These are phyloP conservation scores for Acanthosoma haemorrhoidale DNA, from an alignment of 2,888 invertebrate genomes.

Conservation along the genomic window DNA sequence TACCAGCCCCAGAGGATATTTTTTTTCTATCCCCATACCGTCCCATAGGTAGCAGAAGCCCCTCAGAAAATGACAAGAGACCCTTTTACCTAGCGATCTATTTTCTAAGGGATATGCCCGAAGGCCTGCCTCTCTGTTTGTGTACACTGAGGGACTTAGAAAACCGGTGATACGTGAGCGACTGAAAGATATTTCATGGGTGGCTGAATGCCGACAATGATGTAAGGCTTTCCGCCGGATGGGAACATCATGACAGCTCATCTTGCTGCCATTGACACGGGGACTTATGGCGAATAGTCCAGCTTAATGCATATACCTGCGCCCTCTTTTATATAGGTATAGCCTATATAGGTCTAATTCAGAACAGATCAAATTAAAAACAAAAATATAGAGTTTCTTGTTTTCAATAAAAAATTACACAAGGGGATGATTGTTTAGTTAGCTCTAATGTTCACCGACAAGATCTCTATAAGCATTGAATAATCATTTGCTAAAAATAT, in stretches of 20 bases:
- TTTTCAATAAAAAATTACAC: no score
- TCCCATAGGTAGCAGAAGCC: background rate
- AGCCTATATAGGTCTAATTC: no score
- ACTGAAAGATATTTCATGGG: slow-evolving; percentile 10
- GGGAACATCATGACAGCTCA: background rate
- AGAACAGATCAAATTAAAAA: no score
- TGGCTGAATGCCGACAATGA: background rate
- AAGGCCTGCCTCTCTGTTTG: background rate
- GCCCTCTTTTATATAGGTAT: background rate
- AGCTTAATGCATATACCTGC: slow-evolving; percentile 15
- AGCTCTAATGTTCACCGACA: no score
- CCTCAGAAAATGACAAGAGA: slow-evolving; percentile 13
- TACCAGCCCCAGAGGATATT: background rate
- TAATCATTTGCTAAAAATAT: no score
- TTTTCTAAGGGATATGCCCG: slow-evolving; percentile 12
- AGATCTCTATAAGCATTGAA: no score
- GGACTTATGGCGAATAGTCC: background rate
- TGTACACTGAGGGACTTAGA: background rate
- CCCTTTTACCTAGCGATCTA: slow-evolving; percentile 12
- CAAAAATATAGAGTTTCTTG: no score
- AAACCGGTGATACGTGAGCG: slow-evolving; percentile 25
- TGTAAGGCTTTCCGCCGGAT: background rate
- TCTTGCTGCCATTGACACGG: slow-evolving; percentile 2
- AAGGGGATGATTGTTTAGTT: no score
- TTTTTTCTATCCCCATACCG: background rate